Percentiles rank a stretch among this genome's conserved stretches.
These are phyloP conservation scores for Oncorhynchus keta DNA, from an alignment of 2,113 vertebrate species.

Conservation along the genomic window DNA sequence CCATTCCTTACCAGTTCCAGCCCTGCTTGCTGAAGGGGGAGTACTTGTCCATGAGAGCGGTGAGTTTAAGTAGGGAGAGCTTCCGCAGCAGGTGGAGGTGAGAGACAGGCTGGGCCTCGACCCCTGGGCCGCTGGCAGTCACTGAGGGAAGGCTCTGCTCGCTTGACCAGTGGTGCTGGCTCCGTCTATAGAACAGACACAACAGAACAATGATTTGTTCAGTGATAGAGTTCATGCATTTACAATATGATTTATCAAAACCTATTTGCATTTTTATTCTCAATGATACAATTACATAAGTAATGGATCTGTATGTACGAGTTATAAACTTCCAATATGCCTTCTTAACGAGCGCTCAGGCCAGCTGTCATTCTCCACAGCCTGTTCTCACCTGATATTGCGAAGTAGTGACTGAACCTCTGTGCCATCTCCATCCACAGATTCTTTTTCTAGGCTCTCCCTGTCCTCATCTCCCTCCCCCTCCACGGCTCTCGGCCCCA, in stretches of 20 bases:
- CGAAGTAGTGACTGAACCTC: conserved; percentile 32
- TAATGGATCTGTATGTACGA: too few relatives aligned
- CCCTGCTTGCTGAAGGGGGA: conserved; percentile 86
- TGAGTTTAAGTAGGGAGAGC: conserved; percentile 81
- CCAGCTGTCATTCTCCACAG: background rate
- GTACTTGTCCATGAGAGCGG: conserved; percentile 85
- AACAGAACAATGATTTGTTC: background rate
- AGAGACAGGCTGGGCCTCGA: conserved; percentile 70
- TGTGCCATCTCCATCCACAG: conserved; percentile 40
- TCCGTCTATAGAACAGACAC: conserved; percentile 50
- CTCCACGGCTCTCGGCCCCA: background rate
- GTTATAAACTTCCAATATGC: too few relatives aligned
- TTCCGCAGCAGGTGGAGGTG: conserved; percentile 80
- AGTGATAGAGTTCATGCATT: too few relatives aligned
- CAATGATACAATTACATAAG: too few relatives aligned
- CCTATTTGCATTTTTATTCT: too few relatives aligned
- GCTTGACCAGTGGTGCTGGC: conserved; percentile 62
- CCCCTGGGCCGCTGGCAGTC: conserved; percentile 40
- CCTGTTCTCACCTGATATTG: conserved; percentile 68
- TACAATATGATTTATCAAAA: too few relatives aligned
- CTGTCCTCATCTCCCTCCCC: conserved; percentile 40
- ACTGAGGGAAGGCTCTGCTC: conserved; percentile 62
- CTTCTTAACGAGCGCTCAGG: background rate
- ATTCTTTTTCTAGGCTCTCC: conserved; percentile 36
- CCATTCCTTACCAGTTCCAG: conserved; percentile 83